These are phyloP conservation scores for Leptoclinus maculatus DNA, from an alignment of 2,797 vertebrate species.

Conservation along the genomic window DNA sequence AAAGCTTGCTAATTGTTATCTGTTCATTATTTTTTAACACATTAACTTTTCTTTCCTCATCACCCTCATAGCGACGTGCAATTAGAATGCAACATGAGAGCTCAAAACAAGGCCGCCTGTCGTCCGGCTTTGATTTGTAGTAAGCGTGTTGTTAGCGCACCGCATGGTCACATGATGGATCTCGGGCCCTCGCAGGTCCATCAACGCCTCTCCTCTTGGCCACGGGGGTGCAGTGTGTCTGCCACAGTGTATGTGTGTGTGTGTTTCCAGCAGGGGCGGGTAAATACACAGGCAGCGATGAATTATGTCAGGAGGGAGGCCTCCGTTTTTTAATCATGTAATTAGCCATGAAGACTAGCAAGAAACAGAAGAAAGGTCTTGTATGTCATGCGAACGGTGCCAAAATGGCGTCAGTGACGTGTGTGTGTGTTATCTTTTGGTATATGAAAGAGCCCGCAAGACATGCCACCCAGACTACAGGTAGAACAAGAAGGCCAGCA, in stretches of 20 bases:
- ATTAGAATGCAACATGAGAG: slow-evolving; percentile 51
- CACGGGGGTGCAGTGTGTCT: slow-evolving; percentile 10
- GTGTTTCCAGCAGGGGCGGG: slow-evolving; percentile 39
- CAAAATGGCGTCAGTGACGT: slow-evolving; percentile 20
- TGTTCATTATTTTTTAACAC: background rate
- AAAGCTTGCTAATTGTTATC: background rate
- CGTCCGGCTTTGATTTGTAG: slow-evolving; percentile 58
- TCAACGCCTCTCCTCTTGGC: slow-evolving; percentile 64
- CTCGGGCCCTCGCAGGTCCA: slow-evolving; percentile 50
- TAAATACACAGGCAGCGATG: slow-evolving; percentile 69
- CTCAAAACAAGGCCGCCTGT: slow-evolving; percentile 16
- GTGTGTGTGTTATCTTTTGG: slow-evolving; percentile 19
- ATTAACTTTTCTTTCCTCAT: too few species aligned
- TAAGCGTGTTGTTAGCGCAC: slow-evolving; percentile 48
- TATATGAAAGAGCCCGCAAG: slow-evolving; percentile 7
- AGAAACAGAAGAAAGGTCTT: slow-evolving; percentile 56
- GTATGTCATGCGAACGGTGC: slow-evolving; percentile 46
- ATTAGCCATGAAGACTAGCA: slow-evolving; percentile 81
- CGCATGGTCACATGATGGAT: slow-evolving; percentile 67
- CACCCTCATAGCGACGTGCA: too few species aligned
- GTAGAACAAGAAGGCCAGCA: slow-evolving; percentile 37
- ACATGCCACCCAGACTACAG: slow-evolving; percentile 43
- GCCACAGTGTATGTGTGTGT: slow-evolving; percentile 38
- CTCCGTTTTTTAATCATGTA: slow-evolving; percentile 84
- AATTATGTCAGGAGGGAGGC: slow-evolving; percentile 83